phyloP scores from a whole-genome alignment of 2,888 invertebrate genomes.

The Drosophila anceps region DNA sequence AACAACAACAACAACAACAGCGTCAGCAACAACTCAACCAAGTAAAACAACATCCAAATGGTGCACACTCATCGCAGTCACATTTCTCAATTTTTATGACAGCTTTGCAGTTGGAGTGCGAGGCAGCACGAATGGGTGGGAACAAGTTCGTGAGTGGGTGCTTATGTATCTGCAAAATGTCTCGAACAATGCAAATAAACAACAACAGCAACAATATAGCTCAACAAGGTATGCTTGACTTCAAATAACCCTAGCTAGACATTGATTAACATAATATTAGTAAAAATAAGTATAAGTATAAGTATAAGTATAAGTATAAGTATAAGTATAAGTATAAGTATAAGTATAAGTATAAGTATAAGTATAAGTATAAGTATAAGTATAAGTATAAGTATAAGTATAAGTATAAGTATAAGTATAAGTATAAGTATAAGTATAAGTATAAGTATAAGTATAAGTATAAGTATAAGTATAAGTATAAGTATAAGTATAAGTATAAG shows the following conservation, averaged over 20 bases:
- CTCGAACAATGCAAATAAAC: slow-evolving; percentile 18
- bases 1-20: slow-evolving; percentile 15
- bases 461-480: too few species aligned
- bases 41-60: slow-evolving; percentile 55
- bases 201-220: not conserved
- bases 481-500: not conserved
- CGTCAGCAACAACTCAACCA: slow-evolving; percentile 6
- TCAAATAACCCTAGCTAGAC: not conserved
- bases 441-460: too few species aligned
- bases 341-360: not conserved
- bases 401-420: not conserved
- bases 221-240: slow-evolving; percentile 11
- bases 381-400: not conserved
- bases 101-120: slow-evolving; percentile 38
- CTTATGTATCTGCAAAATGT: slow-evolving; percentile 29
- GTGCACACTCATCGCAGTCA: slow-evolving; percentile 58
- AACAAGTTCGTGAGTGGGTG: slow-evolving; percentile 19
- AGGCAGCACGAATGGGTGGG: not conserved
- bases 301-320: not conserved
- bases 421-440: not conserved
- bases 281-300: not conserved
- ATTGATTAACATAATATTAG: too few species aligned
- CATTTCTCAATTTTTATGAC: slow-evolving; percentile 76
- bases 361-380: not conserved
- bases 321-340: slow-evolving; percentile 1